A percentile compares a stretch with the other conserved stretches of the same genome.
Evolutionary conservation across 2,888 invertebrate genomes (phyloP).

Genomic region (Microplitis manilae): DNA sequence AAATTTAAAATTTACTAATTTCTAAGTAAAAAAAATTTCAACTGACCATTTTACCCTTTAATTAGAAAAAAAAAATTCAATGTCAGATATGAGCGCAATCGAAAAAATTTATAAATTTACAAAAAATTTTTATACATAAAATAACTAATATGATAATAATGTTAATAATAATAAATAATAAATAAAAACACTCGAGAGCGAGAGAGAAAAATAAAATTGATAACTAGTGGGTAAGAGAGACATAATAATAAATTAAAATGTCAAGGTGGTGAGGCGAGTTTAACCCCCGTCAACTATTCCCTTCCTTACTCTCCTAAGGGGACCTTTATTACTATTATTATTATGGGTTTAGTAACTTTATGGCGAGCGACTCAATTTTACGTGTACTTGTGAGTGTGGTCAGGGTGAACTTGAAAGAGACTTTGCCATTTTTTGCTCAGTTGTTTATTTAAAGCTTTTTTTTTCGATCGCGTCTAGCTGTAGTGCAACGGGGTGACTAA

Average conservation of each 20-base stretch:
- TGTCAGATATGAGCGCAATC: too few relatives aligned
- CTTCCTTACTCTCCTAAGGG: too few relatives aligned
- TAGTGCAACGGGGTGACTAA: slow-evolving; percentile 77
- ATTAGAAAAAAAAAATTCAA: too few relatives aligned
- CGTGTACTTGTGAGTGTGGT: slow-evolving; percentile 59
- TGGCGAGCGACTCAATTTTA: slow-evolving; percentile 74
- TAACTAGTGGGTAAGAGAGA: slow-evolving; percentile 61
- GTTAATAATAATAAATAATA: slow-evolving; percentile 16
- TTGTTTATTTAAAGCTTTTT: slow-evolving; percentile 1
- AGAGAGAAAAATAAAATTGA: slow-evolving; percentile 60
- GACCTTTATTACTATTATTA: not conserved
- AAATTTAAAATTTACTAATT: too few relatives aligned
- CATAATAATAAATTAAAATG: slow-evolving; percentile 71
- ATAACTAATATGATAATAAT: not conserved
- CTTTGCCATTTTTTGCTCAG: slow-evolving; percentile 24
- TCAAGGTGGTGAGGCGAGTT: slow-evolving; percentile 54
- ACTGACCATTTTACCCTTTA: too few relatives aligned
- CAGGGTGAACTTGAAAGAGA: not conserved
- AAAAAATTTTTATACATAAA: too few relatives aligned
- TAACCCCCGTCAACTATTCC: not conserved
- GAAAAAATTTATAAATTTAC: too few relatives aligned
- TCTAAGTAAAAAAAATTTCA: too few relatives aligned
- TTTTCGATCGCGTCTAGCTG: slow-evolving; percentile 63
- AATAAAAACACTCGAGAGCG: not conserved
- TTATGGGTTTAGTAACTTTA: slow-evolving; percentile 60